A percentile compares a stretch with the other conserved stretches of the same genome.
Evolutionary conservation across 2,113 vertebrate species (phyloP).

Genomic region (Equus przewalskii): DNA sequence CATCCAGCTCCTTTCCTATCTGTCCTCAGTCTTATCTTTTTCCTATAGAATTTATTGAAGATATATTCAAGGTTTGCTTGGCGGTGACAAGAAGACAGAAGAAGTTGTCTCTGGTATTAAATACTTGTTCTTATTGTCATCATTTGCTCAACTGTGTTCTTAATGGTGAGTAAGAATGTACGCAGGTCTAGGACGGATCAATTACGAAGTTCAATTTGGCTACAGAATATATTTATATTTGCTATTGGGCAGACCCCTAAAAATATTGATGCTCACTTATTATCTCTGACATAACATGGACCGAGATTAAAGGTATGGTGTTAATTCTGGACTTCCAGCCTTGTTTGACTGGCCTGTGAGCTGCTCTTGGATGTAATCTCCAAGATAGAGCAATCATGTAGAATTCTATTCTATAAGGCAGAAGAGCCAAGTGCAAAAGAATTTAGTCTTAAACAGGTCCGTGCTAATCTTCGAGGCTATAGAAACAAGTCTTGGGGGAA

Average conservation of each 20-base stretch:
- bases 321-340: not conserved
- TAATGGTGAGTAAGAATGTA: not conserved
- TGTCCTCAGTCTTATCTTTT: not conserved
- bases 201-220: not conserved
- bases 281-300: too few species aligned
- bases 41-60: not conserved
- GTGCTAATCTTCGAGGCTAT: not conserved
- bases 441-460: not conserved
- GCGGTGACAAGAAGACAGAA: not conserved
- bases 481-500: not conserved
- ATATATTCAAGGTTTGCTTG: not conserved
- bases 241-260: not conserved
- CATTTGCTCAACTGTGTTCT: not conserved
- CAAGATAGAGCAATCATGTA: not conserved
- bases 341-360: not conserved
- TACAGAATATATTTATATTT: not conserved
- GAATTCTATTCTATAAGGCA: not conserved
- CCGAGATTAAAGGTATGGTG: not conserved
- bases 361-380: not conserved
- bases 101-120: not conserved
- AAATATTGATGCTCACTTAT: not conserved
- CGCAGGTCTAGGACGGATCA: not conserved
- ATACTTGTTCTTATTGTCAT: not conserved
- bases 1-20: not conserved
- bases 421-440: not conserved